Conservation (phyloP, 2,888 invertebrate species). For the Eupithecia inturbata region DNA sequence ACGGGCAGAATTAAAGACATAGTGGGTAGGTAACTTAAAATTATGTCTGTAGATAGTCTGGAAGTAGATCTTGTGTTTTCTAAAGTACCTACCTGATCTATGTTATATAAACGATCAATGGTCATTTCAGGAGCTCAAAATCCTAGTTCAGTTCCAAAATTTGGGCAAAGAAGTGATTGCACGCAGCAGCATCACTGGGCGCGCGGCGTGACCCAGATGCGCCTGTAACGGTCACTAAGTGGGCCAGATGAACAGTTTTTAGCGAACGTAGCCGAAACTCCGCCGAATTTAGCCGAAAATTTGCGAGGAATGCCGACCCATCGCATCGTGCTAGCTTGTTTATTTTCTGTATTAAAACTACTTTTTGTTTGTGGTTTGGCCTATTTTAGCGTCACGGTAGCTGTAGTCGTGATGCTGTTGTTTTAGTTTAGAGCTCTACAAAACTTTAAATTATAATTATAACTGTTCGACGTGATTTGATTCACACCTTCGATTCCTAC, state of each 20-base stretch:
- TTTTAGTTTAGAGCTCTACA: constrained; percentile 1
- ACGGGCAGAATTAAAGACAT: neutral
- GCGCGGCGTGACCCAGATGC: constrained; percentile 37
- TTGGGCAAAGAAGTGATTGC: constrained; percentile 52
- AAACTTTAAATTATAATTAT: constrained; percentile 15
- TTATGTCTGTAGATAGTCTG: neutral
- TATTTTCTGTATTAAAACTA: constrained; percentile 31
- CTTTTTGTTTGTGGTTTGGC: constrained; percentile 28
- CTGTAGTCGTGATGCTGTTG: constrained; percentile 21
- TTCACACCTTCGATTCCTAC: constrained; percentile 14
- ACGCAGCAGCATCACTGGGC: constrained; percentile 55
- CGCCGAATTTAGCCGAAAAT: constrained; percentile 35
- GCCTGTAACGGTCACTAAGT: constrained; percentile 46
- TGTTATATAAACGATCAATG: no score
- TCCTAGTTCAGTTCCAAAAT: constrained; percentile 42
- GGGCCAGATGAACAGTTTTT: constrained; percentile 40
- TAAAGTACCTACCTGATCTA: neutral
- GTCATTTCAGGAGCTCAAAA: neutral
- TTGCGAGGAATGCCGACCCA: constrained; percentile 28
- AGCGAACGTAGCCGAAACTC: constrained; percentile 33
- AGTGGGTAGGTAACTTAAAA: neutral
- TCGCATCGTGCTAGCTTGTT: constrained; percentile 39
- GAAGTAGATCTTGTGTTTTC: neutral
- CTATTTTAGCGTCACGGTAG: constrained; percentile 23
- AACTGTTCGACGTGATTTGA: constrained; percentile 21